Conservation (phyloP, 2,113 vertebrate genomes). For the Ameiurus melas region DNA sequence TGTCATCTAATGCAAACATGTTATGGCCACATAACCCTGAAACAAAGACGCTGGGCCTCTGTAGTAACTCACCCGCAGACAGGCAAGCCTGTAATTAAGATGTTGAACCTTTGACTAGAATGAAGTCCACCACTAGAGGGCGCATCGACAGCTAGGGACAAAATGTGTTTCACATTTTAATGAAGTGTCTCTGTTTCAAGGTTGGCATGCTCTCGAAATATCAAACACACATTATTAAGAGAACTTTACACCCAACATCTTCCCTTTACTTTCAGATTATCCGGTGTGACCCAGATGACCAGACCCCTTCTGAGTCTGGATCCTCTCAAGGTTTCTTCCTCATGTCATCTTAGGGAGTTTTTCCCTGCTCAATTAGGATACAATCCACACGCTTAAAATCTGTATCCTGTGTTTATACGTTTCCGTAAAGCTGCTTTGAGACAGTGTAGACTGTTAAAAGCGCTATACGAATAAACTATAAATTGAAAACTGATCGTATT, state of each 20-base stretch:
- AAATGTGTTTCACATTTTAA: constrained; percentile 48
- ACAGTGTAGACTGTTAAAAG: no score
- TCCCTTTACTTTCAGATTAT: no score
- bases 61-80: background rate
- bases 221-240: constrained; percentile 28
- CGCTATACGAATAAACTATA: no score
- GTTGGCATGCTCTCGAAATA: constrained; percentile 39
- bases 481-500: background rate
- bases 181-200: constrained; percentile 45
- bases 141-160: constrained; percentile 20
- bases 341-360: no score
- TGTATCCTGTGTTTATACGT: no score
- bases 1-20: background rate
- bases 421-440: no score
- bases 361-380: no score
- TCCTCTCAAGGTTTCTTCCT: no score
- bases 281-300: no score
- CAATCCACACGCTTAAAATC: no score
- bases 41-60: background rate
- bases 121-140: constrained; percentile 40
- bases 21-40: background rate
- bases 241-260: constrained; percentile 1
- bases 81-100: constrained; percentile 40
- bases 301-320: no score
- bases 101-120: background rate